Evolutionary conservation across 2,113 vertebrate genomes (phyloP).

Genomic region (Illadopsis cleaveri): DNA sequence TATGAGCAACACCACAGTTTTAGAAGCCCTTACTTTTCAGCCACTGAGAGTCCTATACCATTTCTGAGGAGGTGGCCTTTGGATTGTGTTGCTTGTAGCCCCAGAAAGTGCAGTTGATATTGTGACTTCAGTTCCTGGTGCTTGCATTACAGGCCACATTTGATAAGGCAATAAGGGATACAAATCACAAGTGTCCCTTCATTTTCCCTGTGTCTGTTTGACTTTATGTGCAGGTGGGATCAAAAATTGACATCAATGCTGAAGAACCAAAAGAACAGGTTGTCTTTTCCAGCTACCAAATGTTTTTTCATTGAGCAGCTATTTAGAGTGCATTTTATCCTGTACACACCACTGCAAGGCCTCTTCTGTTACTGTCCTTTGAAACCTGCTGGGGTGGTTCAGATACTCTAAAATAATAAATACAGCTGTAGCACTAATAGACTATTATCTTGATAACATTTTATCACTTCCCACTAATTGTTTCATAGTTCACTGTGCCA

Average conservation of each 20-base stretch:
- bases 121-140: neutral
- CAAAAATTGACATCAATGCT: neutral
- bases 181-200: rapidly evolving
- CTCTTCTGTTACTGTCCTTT: neutral
- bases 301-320: neutral
- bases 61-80: neutral
- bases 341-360: neutral
- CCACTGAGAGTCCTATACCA: neutral
- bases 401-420: neutral
- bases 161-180: neutral
- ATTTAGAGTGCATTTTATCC: neutral
- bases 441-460: neutral
- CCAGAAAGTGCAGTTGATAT: neutral
- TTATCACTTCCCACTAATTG: neutral
- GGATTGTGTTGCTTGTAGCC: neutral
- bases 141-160: neutral
- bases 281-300: neutral
- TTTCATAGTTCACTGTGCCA: neutral
- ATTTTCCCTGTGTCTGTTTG: neutral
- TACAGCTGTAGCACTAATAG: neutral
- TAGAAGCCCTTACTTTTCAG: neutral
- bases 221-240: neutral
- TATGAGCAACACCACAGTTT: neutral
- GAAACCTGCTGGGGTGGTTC: neutral
- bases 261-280: neutral